A percentile compares a stretch with the other conserved stretches of the same genome.
Conservation (phyloP, 2,888 invertebrate species). For the Noctua janthe region DNA sequence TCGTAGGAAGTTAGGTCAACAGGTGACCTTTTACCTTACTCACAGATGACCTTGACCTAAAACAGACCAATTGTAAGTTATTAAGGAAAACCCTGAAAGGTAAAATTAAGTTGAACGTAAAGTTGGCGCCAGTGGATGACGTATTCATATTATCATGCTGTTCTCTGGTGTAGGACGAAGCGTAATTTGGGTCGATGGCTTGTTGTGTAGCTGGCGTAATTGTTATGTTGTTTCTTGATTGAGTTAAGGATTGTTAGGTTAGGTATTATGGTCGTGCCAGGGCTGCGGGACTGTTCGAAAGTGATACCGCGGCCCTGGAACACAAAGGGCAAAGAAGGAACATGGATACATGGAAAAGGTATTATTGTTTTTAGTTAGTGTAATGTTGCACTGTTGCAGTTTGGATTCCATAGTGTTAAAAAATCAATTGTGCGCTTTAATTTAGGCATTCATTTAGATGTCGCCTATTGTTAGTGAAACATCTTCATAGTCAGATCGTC, state of each 20-base stretch:
- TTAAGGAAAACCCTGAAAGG: conserved; percentile 46
- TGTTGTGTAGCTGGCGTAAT: conserved; percentile 22
- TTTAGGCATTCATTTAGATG: neutral
- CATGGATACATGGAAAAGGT: too few relatives aligned
- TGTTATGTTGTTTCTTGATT: conserved; percentile 18
- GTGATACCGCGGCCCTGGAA: too few relatives aligned
- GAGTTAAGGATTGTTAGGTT: neutral
- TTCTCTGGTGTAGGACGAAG: conserved; percentile 44
- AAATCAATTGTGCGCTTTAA: neutral
- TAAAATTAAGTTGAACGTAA: conserved; percentile 20
- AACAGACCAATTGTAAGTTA: conserved; percentile 20
- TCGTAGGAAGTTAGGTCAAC: conserved; percentile 24
- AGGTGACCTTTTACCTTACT: conserved; percentile 38
- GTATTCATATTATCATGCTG: conserved; percentile 36
- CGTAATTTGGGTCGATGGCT: conserved; percentile 40
- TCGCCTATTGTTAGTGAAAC: neutral
- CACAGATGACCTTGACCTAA: conserved; percentile 50
- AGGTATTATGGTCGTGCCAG: neutral
- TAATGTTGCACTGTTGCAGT: neutral
- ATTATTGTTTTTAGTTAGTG: too few relatives aligned
- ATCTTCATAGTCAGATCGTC: neutral
- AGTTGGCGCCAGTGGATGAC: conserved; percentile 52
- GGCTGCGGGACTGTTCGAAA: too few relatives aligned
- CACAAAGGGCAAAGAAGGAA: too few relatives aligned
- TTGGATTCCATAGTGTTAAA: too few relatives aligned